phyloP scores from a whole-genome alignment of 2,888 invertebrate genomes.

The Leuctra nigra region DNA sequence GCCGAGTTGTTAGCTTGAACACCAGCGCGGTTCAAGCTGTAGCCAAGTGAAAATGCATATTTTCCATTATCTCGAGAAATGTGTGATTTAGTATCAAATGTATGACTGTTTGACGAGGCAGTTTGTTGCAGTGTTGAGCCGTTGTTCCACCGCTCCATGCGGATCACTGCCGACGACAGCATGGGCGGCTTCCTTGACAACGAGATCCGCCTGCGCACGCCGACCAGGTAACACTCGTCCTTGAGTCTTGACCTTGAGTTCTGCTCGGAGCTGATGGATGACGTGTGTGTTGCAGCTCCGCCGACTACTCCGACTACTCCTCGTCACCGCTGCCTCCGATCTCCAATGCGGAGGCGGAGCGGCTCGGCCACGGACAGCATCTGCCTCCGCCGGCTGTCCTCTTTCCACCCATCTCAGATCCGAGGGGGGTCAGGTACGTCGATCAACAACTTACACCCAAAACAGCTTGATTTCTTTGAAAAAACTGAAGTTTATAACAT shows the following conservation, averaged over 20 bases:
- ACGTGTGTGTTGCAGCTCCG: conserved; percentile 33
- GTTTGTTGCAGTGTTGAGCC: conserved; percentile 24
- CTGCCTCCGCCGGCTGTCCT: conserved; percentile 33
- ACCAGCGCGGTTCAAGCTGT: too few relatives aligned
- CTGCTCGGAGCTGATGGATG: neutral
- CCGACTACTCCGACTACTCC: conserved; percentile 36
- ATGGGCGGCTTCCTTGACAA: conserved; percentile 17
- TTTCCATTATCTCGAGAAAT: too few relatives aligned
- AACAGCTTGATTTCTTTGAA: too few relatives aligned
- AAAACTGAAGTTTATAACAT: too few relatives aligned
- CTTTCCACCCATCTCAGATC: conserved; percentile 35
- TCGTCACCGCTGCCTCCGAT: conserved; percentile 37
- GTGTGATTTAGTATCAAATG: too few relatives aligned
- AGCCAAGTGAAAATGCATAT: too few relatives aligned
- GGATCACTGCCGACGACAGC: conserved; percentile 14
- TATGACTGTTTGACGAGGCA: too few relatives aligned
- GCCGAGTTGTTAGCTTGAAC: too few relatives aligned
- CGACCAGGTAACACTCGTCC: conserved; percentile 25
- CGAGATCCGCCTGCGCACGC: conserved; percentile 24
- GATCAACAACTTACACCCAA: neutral
- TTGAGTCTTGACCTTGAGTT: neutral
- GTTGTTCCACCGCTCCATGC: conserved; percentile 23
- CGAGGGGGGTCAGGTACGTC: neutral
- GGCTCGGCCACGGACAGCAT: conserved; percentile 33
- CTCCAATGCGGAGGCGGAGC: conserved; percentile 13